These are phyloP conservation scores for Mionectes macconnelli DNA, from an alignment of 2,113 vertebrate genomes.

Conservation along the genomic window DNA sequence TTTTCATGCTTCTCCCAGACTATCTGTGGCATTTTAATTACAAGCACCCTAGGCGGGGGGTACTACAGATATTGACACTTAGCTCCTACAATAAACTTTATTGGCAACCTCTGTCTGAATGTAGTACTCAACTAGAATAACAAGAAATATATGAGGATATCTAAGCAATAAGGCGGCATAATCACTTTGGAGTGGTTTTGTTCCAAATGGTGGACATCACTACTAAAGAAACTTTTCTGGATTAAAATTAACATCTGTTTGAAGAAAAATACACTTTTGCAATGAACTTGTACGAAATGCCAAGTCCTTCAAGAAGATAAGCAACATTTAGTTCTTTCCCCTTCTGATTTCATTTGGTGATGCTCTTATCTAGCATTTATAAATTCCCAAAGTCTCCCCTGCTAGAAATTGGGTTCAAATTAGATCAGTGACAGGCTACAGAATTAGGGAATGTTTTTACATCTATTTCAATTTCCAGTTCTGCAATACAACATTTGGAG, in stretches of 20 bases:
- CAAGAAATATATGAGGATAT: conserved; percentile 89
- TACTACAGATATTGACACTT: conserved; percentile 98
- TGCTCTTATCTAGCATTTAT: background rate
- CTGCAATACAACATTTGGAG: background rate
- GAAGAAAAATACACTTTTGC: background rate
- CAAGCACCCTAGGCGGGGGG: conserved; percentile 90
- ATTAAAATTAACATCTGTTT: conserved; percentile 1
- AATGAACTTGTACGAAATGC: background rate
- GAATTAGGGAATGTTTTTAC: background rate
- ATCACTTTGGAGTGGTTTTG: conserved; percentile 41
- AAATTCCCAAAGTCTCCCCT: background rate
- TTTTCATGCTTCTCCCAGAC: conserved; percentile 86
- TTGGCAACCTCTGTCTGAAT: conserved; percentile 98
- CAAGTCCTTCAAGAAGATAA: background rate
- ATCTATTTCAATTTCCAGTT: background rate
- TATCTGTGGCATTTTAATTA: conserved; percentile 98
- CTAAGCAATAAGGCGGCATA: conserved; percentile 51
- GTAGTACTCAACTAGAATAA: conserved; percentile 95
- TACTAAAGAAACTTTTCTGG: background rate
- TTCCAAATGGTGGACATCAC: background rate
- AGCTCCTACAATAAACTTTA: conserved; percentile 99
- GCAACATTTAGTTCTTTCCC: background rate
- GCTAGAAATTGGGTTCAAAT: background rate
- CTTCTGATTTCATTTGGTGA: background rate
- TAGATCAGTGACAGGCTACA: background rate